Conservation (phyloP, 2,797 vertebrate species). For the Muscicapa comitata region DNA sequence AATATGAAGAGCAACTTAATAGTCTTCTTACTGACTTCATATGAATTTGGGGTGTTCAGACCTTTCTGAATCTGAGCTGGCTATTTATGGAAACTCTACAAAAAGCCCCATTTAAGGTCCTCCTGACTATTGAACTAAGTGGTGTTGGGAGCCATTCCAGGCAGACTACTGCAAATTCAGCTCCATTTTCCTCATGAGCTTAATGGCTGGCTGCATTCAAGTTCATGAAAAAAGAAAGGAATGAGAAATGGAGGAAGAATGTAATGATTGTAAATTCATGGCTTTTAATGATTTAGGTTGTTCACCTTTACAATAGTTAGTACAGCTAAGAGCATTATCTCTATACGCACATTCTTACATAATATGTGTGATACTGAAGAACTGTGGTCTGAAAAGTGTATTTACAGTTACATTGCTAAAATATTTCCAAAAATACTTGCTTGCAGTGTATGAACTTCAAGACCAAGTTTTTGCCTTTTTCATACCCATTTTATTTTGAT, state of each 20-base stretch:
- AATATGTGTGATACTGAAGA: background rate
- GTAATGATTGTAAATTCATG: background rate
- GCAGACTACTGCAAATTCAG: background rate
- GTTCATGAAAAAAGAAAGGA: background rate
- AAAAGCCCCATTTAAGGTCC: background rate
- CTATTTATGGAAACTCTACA: constrained; percentile 4
- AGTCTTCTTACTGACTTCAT: background rate
- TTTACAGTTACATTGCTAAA: background rate
- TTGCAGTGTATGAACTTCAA: background rate
- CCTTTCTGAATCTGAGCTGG: background rate
- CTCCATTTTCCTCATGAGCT: background rate
- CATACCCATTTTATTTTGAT: background rate
- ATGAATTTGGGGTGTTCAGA: background rate
- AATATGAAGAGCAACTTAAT: background rate
- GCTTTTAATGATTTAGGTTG: background rate
- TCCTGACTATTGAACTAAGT: background rate
- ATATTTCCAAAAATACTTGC: background rate
- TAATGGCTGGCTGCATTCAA: background rate
- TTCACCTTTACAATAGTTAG: background rate
- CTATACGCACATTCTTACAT: background rate
- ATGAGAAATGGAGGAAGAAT: background rate
- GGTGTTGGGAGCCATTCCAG: background rate
- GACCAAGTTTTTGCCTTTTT: background rate
- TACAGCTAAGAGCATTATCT: background rate
- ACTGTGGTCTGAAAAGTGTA: background rate